A percentile compares a stretch with the other conserved stretches of the same genome.
phyloP scores from a whole-genome alignment of 2,113 vertebrate genomes.

The Anhinga rufa region DNA sequence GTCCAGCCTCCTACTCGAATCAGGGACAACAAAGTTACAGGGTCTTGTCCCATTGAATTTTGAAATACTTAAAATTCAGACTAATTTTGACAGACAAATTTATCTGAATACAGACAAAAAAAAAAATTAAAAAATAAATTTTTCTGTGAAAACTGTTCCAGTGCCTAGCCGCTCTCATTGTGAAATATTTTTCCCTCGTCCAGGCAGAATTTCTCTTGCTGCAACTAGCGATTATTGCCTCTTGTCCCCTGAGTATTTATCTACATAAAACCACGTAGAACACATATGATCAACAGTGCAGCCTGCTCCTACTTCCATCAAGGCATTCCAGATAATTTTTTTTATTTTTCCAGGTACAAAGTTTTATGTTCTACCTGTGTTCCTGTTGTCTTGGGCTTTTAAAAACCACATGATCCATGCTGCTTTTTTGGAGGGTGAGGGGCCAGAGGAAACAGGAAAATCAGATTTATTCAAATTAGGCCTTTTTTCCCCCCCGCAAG shows the following conservation, averaged over 20 bases:
- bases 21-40: not conserved
- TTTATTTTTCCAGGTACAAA: not conserved
- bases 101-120: not conserved
- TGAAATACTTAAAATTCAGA: not conserved
- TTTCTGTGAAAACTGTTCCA: not conserved
- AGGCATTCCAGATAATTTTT: not conserved
- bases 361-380: not conserved
- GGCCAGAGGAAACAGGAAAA: rapidly evolving
- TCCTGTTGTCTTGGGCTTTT: not conserved
- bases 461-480: not conserved
- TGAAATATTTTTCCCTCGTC: not conserved
- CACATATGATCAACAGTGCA: not conserved
- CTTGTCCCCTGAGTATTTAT: not conserved
- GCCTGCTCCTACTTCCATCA: not conserved
- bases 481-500: rapidly evolving
- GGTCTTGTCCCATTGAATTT: not conserved
- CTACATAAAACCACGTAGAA: not conserved
- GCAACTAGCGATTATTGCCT: not conserved
- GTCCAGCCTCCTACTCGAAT: not conserved
- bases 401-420: not conserved
- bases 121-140: not conserved
- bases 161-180: not conserved
- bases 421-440: not conserved
- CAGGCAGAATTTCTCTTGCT: not conserved
- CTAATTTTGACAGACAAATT: not conserved